Base-by-base conservation (phyloP, 1,140 invertebrate genomes). In the Drosophila pseudoananassae region DNA sequence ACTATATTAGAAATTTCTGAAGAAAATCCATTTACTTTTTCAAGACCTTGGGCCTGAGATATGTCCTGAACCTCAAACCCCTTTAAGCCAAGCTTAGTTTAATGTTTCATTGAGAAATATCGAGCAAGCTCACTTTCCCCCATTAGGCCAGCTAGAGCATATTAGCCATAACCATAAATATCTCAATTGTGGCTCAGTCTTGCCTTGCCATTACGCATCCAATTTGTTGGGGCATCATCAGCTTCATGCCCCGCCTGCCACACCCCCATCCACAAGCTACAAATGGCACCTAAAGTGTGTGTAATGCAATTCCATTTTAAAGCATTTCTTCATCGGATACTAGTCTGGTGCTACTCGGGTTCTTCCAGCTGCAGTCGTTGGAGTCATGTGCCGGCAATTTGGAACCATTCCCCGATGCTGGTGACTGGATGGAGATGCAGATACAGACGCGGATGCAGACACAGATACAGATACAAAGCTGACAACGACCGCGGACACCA, bases 251-350 rank as follows among this genome's bases (percentile, higher is more conserved):
- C 33, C 25, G 14, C 23, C 36, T 14, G 14, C 69, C 14, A 14
- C 50, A 27, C 6, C 25, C 14, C 15, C 29, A 9, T 27, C 27
- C 3, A 7, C 29, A 1, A 47, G 15, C 38, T 20, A 69, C 66
- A 76, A 76, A 65, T 76, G 54, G 59, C 71, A 76, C 49, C 68
- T 61, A 63, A 81, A 81, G 70, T 81, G 66, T 76, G 66, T 76
- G 78, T 81, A 81, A 78, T 81, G 72, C 72, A 81, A 80, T 81
- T 76, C 57, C 65, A 77, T 81, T 80, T 80, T 72, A 76, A 72
- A 65, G 46, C 65, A 66, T 64, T 81, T 81, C 77, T 72, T 76
- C 59, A 76, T 57, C 56, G 60, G 49, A 33, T 43, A 17, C 43
- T 29, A 31, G 29, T 15, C 12, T 43, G 14, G 40, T 43, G 14